Base-by-base conservation (phyloP, 2,113 vertebrate species). In the Tragelaphus imberbis region DNA sequence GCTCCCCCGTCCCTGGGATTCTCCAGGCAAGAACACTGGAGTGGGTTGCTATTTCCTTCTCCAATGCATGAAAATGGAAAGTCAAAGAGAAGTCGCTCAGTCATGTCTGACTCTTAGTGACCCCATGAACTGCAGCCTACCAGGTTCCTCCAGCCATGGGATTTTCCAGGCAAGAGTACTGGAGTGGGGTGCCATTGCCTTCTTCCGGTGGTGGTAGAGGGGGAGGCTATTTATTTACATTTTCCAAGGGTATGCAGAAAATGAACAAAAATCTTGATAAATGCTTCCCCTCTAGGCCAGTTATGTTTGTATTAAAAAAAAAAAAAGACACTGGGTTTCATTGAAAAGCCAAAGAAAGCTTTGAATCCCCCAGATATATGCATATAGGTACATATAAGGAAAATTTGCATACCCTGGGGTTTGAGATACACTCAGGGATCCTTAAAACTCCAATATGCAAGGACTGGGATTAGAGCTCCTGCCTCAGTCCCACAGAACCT, bases 201-300 rank as follows among this genome's bases (percentile, higher is more conserved):
- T 44, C 44, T 44, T 44, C 44, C 44, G 6, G 4, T 80, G 44
- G 2, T 30, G 77, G 47, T 11, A 12, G 10, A 3, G 15, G 5
- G 11, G 3, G 33, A 25, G 19, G 25, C 75, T 75, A 3, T 88
- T 86, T 30, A 12, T 77, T 75, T 55, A 19, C 75, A 7, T 95
- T 58, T 93, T 80, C 58, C 40, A 49, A 92, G 49, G 44, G 49
- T 44, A 28, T 25, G 30, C 14, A 96, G 30, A 25, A 58, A 91
- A 91, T 92, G 65, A 93, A 86, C 68, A 47, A 91, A 94, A 59
- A 53, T 82, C 81, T 91, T 84, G 47, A 95, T 84, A 84, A 65
- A 63, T 56, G 33, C 10, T 71, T 96, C 30, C n/a, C 21, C 75
- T 97, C 80, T 75, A 95, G 65, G 59, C 4, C 49, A 92, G 30